Evolutionary conservation across 2,113 vertebrate species (phyloP).

Genomic region (Rhinolophus sinicus): DNA sequence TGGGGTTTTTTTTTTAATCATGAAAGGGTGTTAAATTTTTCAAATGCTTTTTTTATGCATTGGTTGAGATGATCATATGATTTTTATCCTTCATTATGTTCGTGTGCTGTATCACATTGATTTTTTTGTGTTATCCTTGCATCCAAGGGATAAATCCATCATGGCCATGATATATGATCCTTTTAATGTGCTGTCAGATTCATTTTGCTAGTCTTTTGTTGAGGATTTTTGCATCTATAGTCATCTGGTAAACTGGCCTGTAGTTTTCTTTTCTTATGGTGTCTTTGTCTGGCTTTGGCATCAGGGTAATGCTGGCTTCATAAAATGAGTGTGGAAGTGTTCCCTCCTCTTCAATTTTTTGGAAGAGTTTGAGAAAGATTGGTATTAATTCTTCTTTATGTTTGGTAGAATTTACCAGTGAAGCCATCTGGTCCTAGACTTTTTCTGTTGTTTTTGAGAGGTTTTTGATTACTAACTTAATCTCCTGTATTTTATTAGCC

Average conservation of each 20-base stretch:
- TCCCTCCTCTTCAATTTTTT: not conserved
- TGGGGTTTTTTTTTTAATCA: not conserved
- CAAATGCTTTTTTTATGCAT: not conserved
- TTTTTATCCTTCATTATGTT: not conserved
- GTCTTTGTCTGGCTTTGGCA: not conserved
- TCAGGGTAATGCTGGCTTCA: not conserved
- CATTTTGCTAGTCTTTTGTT: not conserved
- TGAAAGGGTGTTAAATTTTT: not conserved
- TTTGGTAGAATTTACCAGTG: not conserved
- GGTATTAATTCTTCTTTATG: not conserved
- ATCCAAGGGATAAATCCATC: not conserved
- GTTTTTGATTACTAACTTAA: not conserved
- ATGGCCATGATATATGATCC: not conserved
- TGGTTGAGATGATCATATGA: not conserved
- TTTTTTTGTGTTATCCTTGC: not conserved
- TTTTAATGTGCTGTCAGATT: not conserved
- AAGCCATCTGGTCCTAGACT: not conserved
- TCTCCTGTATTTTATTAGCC: not conserved
- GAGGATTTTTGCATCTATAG: not conserved
- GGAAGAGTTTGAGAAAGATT: not conserved
- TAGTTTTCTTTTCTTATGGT: not conserved
- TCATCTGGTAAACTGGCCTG: not conserved
- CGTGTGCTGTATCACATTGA: not conserved
- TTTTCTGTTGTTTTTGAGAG: not conserved
- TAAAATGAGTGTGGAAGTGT: not conserved